Evolutionary conservation across 2,888 invertebrate species (phyloP), one percentile per base, ranked within the genome.

Genomic region (Drosophila ustulata): DNA sequence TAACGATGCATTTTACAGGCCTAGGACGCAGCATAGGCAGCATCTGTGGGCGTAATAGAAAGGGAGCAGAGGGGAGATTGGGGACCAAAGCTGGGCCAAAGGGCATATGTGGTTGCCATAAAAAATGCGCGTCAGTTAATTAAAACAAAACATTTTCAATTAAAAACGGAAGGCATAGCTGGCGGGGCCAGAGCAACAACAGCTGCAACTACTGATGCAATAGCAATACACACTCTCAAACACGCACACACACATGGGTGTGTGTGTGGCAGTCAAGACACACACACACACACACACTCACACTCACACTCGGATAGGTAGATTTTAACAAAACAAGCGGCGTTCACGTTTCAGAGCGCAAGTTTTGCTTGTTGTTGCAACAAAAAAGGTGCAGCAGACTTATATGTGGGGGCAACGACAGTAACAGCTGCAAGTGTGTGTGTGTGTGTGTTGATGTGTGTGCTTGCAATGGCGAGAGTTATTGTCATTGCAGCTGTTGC

Each of bases 141-240:
- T 89, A 90, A 89, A 89, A 80, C 90, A 89, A 89, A 90, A 90
- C 89, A 90, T 84, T 90, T 89, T 86, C 89, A 90, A 90, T 89
- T 90, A 82, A 73, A 77, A 71, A 71, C 63, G 45, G 28, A 58
- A 11, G 41, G 43, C 37, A 39, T 45, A 32, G 76, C 57, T 43
- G 23, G 56, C 49, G 49, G 67, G 53, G 45, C 11, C 9, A 13
- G 32, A 28, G 55, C 49, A 45, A 56, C 25, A 34, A 53, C 75
- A 61, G 61, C 53, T 45, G 66, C 64, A 34, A 9, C 47, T 50
- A 23, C 57, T 57, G 53, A 25, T 39, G 71, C 63, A 55, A 52
- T 64, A 68, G 47, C 56, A 53, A 47, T 52, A 59, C 32, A 45
- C 39, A 62, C 13, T 61, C 55, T 46, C 11, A 68, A 50, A 50